Base-by-base conservation (phyloP, 2,888 invertebrate species). In the Orthonevra nobilis region DNA sequence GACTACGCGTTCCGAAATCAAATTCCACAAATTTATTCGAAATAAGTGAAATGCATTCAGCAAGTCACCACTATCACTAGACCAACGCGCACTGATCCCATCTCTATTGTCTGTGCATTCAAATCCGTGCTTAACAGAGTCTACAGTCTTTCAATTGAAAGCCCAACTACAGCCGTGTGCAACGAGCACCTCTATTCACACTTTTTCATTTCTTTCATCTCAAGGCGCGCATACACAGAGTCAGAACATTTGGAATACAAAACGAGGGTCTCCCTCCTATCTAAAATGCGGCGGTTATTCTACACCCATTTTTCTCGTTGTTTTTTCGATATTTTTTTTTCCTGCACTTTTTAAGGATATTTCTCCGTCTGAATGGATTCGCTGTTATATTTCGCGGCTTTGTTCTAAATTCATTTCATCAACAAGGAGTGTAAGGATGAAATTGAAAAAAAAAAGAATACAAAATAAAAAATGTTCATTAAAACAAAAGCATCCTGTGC, bases 401-500 rank as follows among this genome's bases (percentile, higher is more conserved):
- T 70, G 77, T 77, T 77, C 46, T 66, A 70, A 77, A 64, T 77
- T 77, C 64, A 77, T 77, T 70, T 73, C 61, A 79, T 36, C 46
- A 60, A 12, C 7, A 9, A 17, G 44, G 52, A 36, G 36, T 70
- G 77, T 10, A 64, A 60, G 72, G 42, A 56, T 60, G 34, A 66
- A 56, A 72, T 68, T 79, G 17, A 14, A 42, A 40, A 19, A 32
- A 70, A 36, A 66, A 46, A 20, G 14, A 61, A 42, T 15, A 64
- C 54, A 36, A 20, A n/a, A 61, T 28, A 20, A 64, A 40, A 54
- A 63, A 56, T 66, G 46, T 79, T 79, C 79, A 79, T 61, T 79
- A 79, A 79, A 79, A 79, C 79, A 79, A 79, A 79, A 79, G 79
- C 79, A 73, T 79, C 79, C 79, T 79, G 64, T 66, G 46, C 46